phyloP scores from a whole-genome alignment of 2,888 invertebrate genomes.

The Trissolcus brochymenae region DNA sequence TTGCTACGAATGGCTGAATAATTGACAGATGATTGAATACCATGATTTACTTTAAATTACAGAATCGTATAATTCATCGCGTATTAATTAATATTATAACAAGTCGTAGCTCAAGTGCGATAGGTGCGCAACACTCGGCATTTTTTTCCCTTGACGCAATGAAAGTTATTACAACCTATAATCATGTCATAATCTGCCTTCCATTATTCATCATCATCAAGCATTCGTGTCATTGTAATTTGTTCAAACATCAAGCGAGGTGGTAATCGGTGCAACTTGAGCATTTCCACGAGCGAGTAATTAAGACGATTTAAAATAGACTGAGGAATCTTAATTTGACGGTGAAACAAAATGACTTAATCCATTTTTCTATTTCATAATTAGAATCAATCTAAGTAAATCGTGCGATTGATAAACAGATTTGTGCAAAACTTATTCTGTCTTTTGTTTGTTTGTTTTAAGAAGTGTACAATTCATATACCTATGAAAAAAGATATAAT shows the following conservation, averaged over 20 bases:
- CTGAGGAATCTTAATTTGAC: not conserved
- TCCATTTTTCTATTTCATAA: not conserved
- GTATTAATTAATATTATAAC: constrained; percentile 37
- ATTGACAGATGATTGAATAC: constrained; percentile 18
- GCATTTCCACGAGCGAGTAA: constrained; percentile 3
- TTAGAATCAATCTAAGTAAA: not conserved
- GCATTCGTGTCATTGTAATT: constrained; percentile 46
- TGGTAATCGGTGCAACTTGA: constrained; percentile 27
- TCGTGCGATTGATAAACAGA: not conserved
- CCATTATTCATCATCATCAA: constrained; percentile 47
- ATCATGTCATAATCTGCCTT: constrained; percentile 51
- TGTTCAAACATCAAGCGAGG: constrained; percentile 30
- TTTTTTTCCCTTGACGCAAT: constrained; percentile 34
- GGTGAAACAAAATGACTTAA: not conserved
- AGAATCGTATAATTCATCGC: constrained; percentile 14
- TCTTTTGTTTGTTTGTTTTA: not conserved
- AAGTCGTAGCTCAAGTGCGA: constrained; percentile 13
- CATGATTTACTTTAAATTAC: constrained; percentile 22
- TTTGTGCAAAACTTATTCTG: not conserved
- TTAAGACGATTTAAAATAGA: constrained; percentile 1
- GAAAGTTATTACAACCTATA: constrained; percentile 37
- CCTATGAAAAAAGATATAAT: too few relatives aligned
- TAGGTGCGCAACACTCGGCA: constrained; percentile 6
- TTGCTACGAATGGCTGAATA: too few relatives aligned
- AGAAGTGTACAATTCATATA: not conserved